Conservation (phyloP, 1,140 invertebrate species). For the Bombus polaris region DNA sequence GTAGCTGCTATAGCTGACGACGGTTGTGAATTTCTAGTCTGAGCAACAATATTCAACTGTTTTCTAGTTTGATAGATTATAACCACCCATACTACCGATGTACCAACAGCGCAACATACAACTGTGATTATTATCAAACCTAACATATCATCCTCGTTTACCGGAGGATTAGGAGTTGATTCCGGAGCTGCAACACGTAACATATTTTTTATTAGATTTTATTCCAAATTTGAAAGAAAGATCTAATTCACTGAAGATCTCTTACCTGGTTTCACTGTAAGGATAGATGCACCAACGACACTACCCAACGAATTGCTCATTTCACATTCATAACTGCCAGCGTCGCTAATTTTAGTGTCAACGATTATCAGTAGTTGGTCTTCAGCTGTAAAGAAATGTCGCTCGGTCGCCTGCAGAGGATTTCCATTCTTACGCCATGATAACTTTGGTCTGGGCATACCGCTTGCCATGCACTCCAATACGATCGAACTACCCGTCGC, state of each 20-base stretch:
- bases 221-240: neutral
- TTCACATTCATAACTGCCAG: conserved; percentile 94
- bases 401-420: conserved; percentile 87
- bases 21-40: conserved; percentile 59
- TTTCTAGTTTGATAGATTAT: conserved; percentile 94
- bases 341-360: conserved; percentile 89
- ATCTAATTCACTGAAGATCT: neutral
- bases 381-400: conserved; percentile 92
- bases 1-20: conserved; percentile 41
- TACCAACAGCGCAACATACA: conserved; percentile 94
- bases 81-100: conserved; percentile 95
- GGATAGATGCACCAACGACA: conserved; percentile 82
- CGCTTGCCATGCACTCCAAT: conserved; percentile 93
- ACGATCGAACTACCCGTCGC: conserved; percentile 91
- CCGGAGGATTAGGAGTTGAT: conserved; percentile 65
- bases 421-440: conserved; percentile 94
- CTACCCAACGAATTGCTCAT: conserved; percentile 93
- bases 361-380: conserved; percentile 95
- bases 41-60: conserved; percentile 81
- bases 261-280: conserved; percentile 84
- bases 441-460: conserved; percentile 93
- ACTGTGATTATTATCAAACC: conserved; percentile 95
- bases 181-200: conserved; percentile 71
- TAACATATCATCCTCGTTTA: conserved; percentile 88
- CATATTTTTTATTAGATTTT: neutral